Evolutionary conservation across 1,140 invertebrate genomes (phyloP).

Genomic region (Euura saliciscinereae): DNA sequence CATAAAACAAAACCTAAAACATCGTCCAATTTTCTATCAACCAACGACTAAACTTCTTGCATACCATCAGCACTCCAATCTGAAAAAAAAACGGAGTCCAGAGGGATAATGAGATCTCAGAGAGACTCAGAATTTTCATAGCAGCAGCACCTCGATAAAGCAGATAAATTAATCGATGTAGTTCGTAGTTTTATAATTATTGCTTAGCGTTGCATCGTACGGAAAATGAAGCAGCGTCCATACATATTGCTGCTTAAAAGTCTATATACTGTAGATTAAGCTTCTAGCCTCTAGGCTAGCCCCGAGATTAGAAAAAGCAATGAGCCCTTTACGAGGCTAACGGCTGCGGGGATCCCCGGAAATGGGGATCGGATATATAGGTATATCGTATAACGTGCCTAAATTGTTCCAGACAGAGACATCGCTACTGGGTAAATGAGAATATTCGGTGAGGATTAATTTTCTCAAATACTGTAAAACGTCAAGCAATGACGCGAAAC

Average conservation of each 20-base stretch:
- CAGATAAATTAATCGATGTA: too few species aligned
- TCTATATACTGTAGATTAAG: not conserved
- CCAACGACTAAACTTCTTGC: too few species aligned
- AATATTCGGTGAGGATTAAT: not conserved
- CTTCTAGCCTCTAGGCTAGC: not conserved
- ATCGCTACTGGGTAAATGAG: not conserved
- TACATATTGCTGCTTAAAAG: not conserved
- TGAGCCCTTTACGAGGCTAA: too few species aligned
- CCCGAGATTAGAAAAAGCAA: not conserved
- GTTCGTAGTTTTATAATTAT: too few species aligned
- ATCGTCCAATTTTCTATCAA: too few species aligned
- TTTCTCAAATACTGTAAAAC: not conserved
- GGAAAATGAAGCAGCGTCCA: not conserved
- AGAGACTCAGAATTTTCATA: too few species aligned
- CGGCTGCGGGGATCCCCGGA: conserved; percentile 1
- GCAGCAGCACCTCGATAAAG: too few species aligned
- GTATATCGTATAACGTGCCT: not conserved
- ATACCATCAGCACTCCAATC: too few species aligned
- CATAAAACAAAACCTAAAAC: too few species aligned
- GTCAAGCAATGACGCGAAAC: not conserved
- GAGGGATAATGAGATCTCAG: too few species aligned
- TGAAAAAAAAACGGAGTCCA: too few species aligned
- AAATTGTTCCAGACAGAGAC: not conserved
- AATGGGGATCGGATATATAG: not conserved
- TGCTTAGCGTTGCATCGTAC: too few species aligned